Percentiles rank a stretch among this genome's conserved stretches.
phyloP scores from a whole-genome alignment of 2,888 invertebrate genomes.

The Drosophila antonietae region DNA sequence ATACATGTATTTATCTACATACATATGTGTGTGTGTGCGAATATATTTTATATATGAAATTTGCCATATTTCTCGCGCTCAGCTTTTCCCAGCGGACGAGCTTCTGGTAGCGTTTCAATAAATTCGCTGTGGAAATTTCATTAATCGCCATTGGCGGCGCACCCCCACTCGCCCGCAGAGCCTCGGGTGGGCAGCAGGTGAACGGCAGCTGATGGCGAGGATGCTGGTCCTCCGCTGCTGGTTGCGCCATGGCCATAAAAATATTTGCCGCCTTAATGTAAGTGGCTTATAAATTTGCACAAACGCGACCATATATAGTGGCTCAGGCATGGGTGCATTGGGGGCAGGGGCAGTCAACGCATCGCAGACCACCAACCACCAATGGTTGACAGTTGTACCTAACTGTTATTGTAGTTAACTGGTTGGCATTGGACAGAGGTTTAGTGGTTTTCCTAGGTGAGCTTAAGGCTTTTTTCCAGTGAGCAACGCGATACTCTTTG shows the following conservation, averaged over 20 bases:
- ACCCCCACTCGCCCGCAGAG: conserved; percentile 12
- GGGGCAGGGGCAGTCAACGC: conserved; percentile 35
- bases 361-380: conserved; percentile 36
- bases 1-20: conserved; percentile 1
- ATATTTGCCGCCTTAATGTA: conserved; percentile 78
- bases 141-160: conserved; percentile 63
- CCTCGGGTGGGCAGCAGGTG: conserved; percentile 48
- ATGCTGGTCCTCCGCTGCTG: conserved; percentile 48
- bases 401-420: conserved; percentile 65
- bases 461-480: neutral
- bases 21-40: conserved; percentile 22
- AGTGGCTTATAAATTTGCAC: conserved; percentile 79
- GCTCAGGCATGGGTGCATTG: conserved; percentile 38
- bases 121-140: conserved; percentile 71
- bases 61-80: conserved; percentile 62
- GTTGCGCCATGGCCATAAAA: conserved; percentile 68
- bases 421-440: conserved; percentile 20
- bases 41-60: conserved; percentile 59
- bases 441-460: conserved; percentile 20
- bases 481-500: neutral
- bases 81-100: conserved; percentile 48
- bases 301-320: conserved; percentile 73
- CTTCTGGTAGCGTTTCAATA: conserved; percentile 66
- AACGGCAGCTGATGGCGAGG: conserved; percentile 29
- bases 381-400: conserved; percentile 53